A percentile compares a stretch with the other conserved stretches of the same genome.
These are phyloP conservation scores for Arvicola amphibius DNA, from an alignment of 2,797 vertebrate genomes.

Conservation along the genomic window DNA sequence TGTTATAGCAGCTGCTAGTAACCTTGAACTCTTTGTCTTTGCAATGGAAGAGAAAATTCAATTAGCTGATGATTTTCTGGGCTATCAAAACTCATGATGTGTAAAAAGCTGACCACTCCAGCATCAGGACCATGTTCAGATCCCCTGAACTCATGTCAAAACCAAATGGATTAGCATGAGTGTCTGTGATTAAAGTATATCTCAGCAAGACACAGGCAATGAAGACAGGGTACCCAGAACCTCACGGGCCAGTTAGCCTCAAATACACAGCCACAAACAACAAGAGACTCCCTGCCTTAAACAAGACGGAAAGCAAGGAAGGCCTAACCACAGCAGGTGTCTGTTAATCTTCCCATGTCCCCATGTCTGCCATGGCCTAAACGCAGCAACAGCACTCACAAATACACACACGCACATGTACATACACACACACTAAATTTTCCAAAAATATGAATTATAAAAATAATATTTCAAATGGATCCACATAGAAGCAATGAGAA, in stretches of 20 bases:
- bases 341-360: not conserved
- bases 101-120: not conserved
- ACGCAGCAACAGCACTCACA: not conserved
- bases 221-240: not conserved
- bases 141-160: not conserved
- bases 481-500: slow-evolving; percentile 41
- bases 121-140: not conserved
- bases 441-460: slow-evolving; percentile 5
- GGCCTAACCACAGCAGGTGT: not conserved
- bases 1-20: not conserved
- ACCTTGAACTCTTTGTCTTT: not conserved
- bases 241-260: not conserved
- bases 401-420: no score
- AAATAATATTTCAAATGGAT: slow-evolving; percentile 57
- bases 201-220: not conserved
- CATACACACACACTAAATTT: not conserved
- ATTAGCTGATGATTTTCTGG: not conserved
- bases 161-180: not conserved
- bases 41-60: not conserved
- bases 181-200: not conserved
- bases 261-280: not conserved
- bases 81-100: not conserved
- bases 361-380: not conserved
- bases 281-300: not conserved
- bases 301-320: not conserved